Conservation (phyloP, 2,888 invertebrate genomes). For the Eupithecia dodoneata region DNA sequence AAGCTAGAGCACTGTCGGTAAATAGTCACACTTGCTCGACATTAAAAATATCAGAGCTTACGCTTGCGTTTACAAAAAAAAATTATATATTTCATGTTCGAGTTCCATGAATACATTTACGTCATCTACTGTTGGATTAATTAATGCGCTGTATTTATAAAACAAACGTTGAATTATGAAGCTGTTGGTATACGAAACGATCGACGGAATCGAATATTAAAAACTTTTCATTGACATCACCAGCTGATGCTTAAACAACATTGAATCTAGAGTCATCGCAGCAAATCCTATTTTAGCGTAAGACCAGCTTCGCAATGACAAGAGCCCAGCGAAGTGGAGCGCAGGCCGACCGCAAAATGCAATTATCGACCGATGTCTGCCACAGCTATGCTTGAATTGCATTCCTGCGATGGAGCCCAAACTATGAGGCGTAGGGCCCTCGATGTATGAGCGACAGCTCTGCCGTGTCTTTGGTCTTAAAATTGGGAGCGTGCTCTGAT, state of each 20-base stretch:
- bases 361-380: slow-evolving; percentile 81
- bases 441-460: slow-evolving; percentile 46
- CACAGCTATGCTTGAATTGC: slow-evolving; percentile 76
- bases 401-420: slow-evolving; percentile 68
- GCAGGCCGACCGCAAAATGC: slow-evolving; percentile 79
- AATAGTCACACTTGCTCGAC: neutral
- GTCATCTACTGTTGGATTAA: neutral
- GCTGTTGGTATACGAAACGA: neutral
- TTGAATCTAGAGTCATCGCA: neutral
- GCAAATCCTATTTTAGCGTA: slow-evolving; percentile 13
- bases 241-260: neutral
- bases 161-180: neutral
- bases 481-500: slow-evolving; percentile 23
- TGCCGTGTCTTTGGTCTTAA: slow-evolving; percentile 18
- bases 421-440: slow-evolving; percentile 58
- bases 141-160: neutral
- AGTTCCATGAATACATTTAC: neutral
- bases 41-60: too few relatives aligned
- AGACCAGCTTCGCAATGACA: slow-evolving; percentile 9
- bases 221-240: neutral
- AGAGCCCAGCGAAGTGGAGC: slow-evolving; percentile 59
- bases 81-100: too few relatives aligned
- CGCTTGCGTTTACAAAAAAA: neutral
- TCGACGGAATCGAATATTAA: neutral
- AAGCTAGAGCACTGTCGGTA: slow-evolving; percentile 4